These are phyloP conservation scores for Phymastichus coffea DNA, from an alignment of 1,140 invertebrate genomes.

Conservation along the genomic window DNA sequence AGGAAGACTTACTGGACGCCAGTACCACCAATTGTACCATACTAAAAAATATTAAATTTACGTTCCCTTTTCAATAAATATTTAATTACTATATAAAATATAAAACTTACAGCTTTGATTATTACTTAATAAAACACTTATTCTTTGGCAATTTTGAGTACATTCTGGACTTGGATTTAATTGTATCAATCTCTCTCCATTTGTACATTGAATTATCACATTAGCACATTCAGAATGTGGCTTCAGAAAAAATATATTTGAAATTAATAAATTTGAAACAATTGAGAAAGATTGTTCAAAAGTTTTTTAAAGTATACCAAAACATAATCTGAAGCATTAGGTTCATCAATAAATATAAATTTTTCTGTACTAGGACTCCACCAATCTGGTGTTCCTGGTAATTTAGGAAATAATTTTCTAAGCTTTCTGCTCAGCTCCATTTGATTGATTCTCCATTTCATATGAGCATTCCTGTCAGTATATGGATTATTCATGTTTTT, in stretches of 20 bases:
- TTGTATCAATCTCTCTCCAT: constrained; percentile 65
- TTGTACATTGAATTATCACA: constrained; percentile 68
- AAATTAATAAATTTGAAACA: too few species aligned
- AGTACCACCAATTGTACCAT: constrained; percentile 85
- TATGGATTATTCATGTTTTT: constrained; percentile 40
- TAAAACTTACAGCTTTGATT: constrained; percentile 69
- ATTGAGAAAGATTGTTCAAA: too few species aligned
- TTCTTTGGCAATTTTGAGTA: constrained; percentile 61
- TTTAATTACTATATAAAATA: constrained; percentile 19
- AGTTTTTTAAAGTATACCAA: constrained; percentile 52
- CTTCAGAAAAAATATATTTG: constrained; percentile 42
- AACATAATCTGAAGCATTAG: constrained; percentile 59
- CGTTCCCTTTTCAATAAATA: too few species aligned
- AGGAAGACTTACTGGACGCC: constrained; percentile 68
- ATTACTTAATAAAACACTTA: constrained; percentile 65
- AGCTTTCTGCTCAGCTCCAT: constrained; percentile 66
- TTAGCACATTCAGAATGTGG: constrained; percentile 76
- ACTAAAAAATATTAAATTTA: constrained; percentile 60
- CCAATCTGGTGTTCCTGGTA: constrained; percentile 62
- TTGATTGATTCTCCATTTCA: constrained; percentile 69
- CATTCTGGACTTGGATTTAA: constrained; percentile 71
- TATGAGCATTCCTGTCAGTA: constrained; percentile 42
- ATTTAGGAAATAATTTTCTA: constrained; percentile 66
- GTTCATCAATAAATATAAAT: constrained; percentile 70
- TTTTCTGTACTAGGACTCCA: constrained; percentile 70